Evolutionary conservation across 1,140 invertebrate genomes (phyloP).

Genomic region (Alviniconcha marisindica): DNA sequence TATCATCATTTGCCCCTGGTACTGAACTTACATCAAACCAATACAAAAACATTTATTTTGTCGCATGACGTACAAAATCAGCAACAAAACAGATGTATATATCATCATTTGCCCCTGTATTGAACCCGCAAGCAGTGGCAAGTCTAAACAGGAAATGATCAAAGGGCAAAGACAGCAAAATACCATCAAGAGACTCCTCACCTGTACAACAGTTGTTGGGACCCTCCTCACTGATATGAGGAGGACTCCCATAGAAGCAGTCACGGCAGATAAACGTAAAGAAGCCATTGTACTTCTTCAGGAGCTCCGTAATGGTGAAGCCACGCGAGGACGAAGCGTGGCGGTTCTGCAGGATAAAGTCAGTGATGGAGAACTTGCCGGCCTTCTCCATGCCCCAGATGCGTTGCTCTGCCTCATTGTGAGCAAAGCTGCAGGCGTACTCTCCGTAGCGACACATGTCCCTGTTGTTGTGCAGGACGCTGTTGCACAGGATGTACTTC

Average conservation of each 20-base stretch:
- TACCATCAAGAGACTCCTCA: background rate
- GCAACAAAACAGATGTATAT: too few species aligned
- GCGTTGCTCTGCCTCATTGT: conserved; percentile 64
- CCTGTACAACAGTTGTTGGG: conserved; percentile 29
- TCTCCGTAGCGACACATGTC: conserved; percentile 59
- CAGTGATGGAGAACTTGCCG: conserved; percentile 64
- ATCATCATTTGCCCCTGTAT: too few species aligned
- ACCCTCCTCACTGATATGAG: conserved; percentile 45
- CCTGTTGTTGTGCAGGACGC: conserved; percentile 46
- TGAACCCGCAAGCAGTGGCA: too few species aligned
- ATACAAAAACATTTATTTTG: too few species aligned
- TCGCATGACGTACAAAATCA: too few species aligned
- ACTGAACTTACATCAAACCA: too few species aligned
- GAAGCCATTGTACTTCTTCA: conserved; percentile 62
- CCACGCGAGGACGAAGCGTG: conserved; percentile 40
- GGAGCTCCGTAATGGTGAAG: conserved; percentile 53
- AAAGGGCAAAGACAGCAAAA: too few species aligned
- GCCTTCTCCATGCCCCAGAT: conserved; percentile 71
- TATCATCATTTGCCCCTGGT: too few species aligned
- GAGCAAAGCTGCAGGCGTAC: conserved; percentile 69
- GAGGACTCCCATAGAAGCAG: conserved; percentile 61
- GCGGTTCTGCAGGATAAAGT: conserved; percentile 67
- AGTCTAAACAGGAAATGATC: too few species aligned
- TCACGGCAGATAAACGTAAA: conserved; percentile 66
- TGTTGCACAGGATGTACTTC: conserved; percentile 66